These are phyloP conservation scores for Homarus gammarus DNA, from an alignment of 2,888 invertebrate genomes.

Conservation along the genomic window DNA sequence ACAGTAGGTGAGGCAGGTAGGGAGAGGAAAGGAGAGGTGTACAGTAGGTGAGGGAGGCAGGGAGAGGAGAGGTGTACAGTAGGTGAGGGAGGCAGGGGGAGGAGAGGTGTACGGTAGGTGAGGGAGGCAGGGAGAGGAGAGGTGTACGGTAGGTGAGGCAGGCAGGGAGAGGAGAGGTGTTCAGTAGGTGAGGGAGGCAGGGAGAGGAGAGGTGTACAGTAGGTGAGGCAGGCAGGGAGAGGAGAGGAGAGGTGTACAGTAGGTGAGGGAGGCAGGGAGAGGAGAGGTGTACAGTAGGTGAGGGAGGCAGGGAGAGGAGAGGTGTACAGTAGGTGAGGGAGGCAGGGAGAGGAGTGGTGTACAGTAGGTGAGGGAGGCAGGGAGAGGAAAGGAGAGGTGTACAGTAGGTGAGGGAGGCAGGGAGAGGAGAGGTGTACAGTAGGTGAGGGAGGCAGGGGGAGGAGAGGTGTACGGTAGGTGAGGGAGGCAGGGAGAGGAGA, in stretches of 20 bases:
- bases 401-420: neutral
- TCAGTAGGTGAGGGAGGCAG: neutral
- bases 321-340: neutral
- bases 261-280: neutral
- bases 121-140: neutral
- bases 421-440: neutral
- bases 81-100: neutral
- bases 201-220: neutral
- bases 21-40: too few species aligned
- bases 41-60: too few species aligned
- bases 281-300: neutral
- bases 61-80: too few species aligned
- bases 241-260: neutral
- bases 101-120: neutral
- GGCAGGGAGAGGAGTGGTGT: neutral
- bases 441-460: neutral
- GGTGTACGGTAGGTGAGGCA: neutral
- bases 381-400: slow-evolving; percentile 5
- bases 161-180: neutral
- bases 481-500: neutral
- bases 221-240: slow-evolving; percentile 1
- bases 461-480: neutral
- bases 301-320: neutral
- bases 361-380: neutral
- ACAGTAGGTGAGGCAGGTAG: too few species aligned